Evolutionary conservation across 2,888 invertebrate genomes (phyloP), one percentile per base, ranked within the genome.

Genomic region (Platycheirus albimanus): DNA sequence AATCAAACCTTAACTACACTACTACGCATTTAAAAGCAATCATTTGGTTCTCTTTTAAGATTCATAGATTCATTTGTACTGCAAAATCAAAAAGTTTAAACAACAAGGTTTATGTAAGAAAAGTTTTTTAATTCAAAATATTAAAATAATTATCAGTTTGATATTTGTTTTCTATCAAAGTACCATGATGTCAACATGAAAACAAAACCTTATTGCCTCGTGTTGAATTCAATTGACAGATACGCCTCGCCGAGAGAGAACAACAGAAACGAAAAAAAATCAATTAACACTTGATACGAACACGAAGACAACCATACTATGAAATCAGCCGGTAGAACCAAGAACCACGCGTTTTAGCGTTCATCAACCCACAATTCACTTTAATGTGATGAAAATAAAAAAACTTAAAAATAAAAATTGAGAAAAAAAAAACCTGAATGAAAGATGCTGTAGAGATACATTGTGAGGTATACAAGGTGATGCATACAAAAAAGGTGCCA

Each of bases 171-270:
- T 41, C 41, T 41, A 2, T 10, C 24, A 38, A 20, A 38, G 41
- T 13, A 41, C 13, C 15, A 28, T 41, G 6, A 58, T 41, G 41
- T 41, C 20, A 58, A 58, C 15, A 41, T 6, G 24, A 41, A 56
- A 56, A 56, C 56, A 38, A 38, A 19, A 58, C 58, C n/a, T n/a
- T n/a, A n/a, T n/a, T n/a, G n/a, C n/a, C 58, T 58, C 58, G 58
- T 58, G 58, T 41, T 41, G 6, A 41, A n/a, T 10, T 17, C 24
- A 3, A 11, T 41, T 41, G 38, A 56, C 13, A 56, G 38, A 56
- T 28, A 58, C 15, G 13, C n/a, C n/a, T n/a, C n/a, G n/a, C n/a
- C n/a, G n/a, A n/a, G n/a, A n/a, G n/a, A n/a, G n/a, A n/a, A n/a
- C 36, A 8, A 58, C 38, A 38, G 36, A 5, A 24, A 15, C 5